These are phyloP conservation scores for Stegostoma tigrinum DNA, from an alignment of 2,113 vertebrate genomes.

Conservation along the genomic window DNA sequence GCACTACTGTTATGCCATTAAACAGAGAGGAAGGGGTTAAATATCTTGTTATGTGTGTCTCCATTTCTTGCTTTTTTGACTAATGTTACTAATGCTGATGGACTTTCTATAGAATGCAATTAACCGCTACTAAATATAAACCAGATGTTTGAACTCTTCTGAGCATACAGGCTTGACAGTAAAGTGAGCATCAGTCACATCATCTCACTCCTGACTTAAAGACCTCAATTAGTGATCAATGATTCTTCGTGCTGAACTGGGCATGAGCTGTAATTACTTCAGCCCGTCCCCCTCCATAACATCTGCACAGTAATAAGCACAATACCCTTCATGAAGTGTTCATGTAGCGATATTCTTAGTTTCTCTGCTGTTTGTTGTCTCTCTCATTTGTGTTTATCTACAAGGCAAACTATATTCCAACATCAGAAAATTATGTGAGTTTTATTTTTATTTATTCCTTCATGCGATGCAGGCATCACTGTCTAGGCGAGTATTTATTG, in stretches of 20 bases:
- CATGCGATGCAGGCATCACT: too few relatives aligned
- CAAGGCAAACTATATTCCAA: neutral
- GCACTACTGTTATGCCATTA: neutral
- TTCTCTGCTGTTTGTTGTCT: neutral
- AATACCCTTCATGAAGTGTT: neutral
- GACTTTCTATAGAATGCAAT: neutral
- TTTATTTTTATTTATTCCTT: neutral
- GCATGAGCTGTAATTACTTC: neutral
- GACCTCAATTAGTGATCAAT: conserved; percentile 1
- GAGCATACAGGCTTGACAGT: neutral
- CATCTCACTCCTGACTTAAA: neutral
- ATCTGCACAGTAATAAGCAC: neutral
- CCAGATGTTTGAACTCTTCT: neutral
- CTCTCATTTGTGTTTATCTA: neutral
- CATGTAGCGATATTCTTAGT: neutral
- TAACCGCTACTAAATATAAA: neutral
- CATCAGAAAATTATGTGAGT: neutral
- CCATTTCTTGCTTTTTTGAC: neutral
- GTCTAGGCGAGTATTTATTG: too few relatives aligned
- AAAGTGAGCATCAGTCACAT: neutral
- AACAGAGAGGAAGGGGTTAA: neutral
- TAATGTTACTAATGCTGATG: neutral
- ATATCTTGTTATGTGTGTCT: neutral
- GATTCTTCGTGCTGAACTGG: neutral
- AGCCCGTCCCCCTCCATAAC: too few relatives aligned